Conservation (phyloP, 2,797 vertebrate genomes). For the Glossophaga mutica region DNA sequence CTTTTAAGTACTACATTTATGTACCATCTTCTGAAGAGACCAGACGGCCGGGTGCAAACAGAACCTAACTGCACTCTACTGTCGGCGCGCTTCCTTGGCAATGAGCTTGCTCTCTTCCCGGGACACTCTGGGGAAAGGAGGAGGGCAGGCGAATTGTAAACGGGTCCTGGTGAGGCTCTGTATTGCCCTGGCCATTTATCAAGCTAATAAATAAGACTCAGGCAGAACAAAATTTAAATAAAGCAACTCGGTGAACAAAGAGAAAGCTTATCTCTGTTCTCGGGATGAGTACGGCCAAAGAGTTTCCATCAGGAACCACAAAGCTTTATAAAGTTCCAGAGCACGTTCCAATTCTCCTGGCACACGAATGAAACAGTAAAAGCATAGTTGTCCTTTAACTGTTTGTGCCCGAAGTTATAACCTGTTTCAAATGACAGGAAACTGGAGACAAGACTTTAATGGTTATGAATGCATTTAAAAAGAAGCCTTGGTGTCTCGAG, state of each 20-base stretch:
- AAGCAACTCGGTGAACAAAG: slow-evolving; percentile 52
- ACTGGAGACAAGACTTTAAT: slow-evolving; percentile 47
- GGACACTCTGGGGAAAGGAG: background rate
- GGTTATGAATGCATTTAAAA: slow-evolving; percentile 49
- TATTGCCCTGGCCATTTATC: background rate
- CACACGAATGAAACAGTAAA: slow-evolving; percentile 52
- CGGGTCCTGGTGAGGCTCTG: background rate
- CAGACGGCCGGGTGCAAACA: background rate
- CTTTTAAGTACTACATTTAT: background rate
- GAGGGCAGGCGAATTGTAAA: background rate
- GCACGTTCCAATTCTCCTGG: background rate
- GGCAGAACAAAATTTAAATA: slow-evolving; percentile 48
- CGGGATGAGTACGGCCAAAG: background rate
- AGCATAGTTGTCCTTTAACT: slow-evolving; percentile 57
- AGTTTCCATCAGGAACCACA: slow-evolving; percentile 33
- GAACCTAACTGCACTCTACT: background rate
- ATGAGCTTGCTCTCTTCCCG: slow-evolving; percentile 13
- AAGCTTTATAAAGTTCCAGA: slow-evolving; percentile 56
- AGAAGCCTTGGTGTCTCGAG: slow-evolving; percentile 55
- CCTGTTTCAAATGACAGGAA: slow-evolving; percentile 64
- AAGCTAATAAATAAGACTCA: slow-evolving; percentile 54
- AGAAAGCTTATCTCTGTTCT: slow-evolving; percentile 62
- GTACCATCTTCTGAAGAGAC: background rate
- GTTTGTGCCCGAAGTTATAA: slow-evolving; percentile 58
- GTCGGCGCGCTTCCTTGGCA: background rate